Base-by-base conservation (phyloP, 2,888 invertebrate genomes). In the Diarsia brunnea region DNA sequence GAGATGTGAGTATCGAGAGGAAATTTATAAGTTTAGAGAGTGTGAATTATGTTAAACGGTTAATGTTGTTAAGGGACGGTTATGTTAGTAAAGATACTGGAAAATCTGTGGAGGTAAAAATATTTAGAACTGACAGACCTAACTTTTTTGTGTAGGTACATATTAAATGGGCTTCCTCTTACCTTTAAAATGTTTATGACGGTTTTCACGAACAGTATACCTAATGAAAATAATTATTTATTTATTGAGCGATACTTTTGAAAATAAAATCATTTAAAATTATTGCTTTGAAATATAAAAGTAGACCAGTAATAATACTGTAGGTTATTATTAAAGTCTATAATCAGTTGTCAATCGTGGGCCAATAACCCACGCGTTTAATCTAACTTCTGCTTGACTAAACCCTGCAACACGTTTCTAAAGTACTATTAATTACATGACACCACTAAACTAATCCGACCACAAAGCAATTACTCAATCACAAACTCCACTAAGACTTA, bases 391-490 rank as follows among this genome's bases (percentile, higher is more conserved):
- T 63, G 5, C 75, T 75, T 75, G 31, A 63, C 14, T 51, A 63
- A 74, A 75, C 61, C 45, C 27, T 27, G 31, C 43, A 53, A 74
- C 66, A 63, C 53, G 49, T 55, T 66, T 75, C 49, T 19, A 47
- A 73, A 60, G 31, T 73, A 53, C 19, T 81, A 45, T 61, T 66
- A 79, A 78, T 78, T 63, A 43, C 45, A 60, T 3, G 43, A 63
- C 53, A 49, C 53, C 47, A 63, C n/a, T 51, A 69, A 84, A 74
- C 70, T 55, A 65, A 82, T 71, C 27, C n/a, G 24, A 73, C 58
- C 38, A 51, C 45, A 68, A 71, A 76, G 64, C 65, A 71, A 81
- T 71, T 63, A 81, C 69, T 83, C 55, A 76, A 66, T 73, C 67
- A 69, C 45, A 53, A 43, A 16, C 31, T 55, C 51, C 38, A 75